Conservation (phyloP, 2,113 vertebrate genomes). For the Phoxinus phoxinus region DNA sequence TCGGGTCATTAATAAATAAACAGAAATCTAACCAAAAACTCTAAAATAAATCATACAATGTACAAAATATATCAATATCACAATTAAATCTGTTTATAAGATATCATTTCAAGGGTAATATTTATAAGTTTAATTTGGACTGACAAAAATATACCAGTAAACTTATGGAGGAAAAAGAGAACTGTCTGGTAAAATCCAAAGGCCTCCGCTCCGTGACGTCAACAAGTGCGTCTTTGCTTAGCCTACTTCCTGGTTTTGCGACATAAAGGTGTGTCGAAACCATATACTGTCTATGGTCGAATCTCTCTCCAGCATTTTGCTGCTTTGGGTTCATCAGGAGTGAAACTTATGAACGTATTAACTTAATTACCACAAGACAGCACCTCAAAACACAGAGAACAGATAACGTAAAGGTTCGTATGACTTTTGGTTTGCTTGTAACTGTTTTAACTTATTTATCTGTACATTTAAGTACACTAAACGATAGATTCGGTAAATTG, state of each 20-base stretch:
- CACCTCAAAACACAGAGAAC: not conserved
- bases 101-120: too few species aligned
- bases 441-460: not conserved
- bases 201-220: not conserved
- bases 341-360: too few species aligned
- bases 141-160: too few species aligned
- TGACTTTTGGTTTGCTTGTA: not conserved
- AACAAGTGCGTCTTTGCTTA: not conserved
- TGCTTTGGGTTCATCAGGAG: too few species aligned
- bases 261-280: conserved; percentile 25
- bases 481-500: not conserved
- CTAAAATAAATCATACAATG: too few species aligned
- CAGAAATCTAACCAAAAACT: too few species aligned
- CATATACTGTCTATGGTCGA: too few species aligned
- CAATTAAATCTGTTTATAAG: too few species aligned
- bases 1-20: too few species aligned
- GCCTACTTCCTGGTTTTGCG: conserved; percentile 16
- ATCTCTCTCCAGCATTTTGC: not conserved
- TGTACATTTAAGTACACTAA: not conserved
- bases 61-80: too few species aligned
- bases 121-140: too few species aligned
- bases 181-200: not conserved
- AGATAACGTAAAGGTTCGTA: not conserved
- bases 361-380: not conserved
- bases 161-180: not conserved